Base-by-base conservation (phyloP, 2,113 vertebrate species). In the Rhinogobius similis region DNA sequence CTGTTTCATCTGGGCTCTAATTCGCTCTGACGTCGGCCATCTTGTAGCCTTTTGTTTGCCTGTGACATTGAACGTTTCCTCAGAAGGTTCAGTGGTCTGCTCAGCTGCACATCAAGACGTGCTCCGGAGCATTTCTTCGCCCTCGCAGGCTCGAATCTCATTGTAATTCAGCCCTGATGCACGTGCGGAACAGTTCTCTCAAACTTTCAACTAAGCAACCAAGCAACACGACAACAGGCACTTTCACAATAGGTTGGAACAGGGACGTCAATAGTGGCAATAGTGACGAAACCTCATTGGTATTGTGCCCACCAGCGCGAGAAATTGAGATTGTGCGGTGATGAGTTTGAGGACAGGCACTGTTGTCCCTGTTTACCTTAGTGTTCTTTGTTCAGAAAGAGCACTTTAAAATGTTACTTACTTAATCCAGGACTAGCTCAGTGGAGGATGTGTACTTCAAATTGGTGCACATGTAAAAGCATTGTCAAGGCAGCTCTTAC, bases 271-370 rank as follows among this genome's bases (percentile, higher is more conserved):
- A 71, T 68, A 44, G n/a, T 73, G 62, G 71, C 61, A 61, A 44
- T 62, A 78, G 67, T 67, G 81, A 73, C 76, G 80, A 72, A 81
- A 87, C 66, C 79, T n/a, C 32, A 62, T 56, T 83, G 63, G 70
- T 68, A 77, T 83, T 75, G 70, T 69, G 68, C 68, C 78, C 75
- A 86, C 59, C 63, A 68, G 86, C 70, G 83, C 82, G 21, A 67
- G 67, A 81, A 84, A 87, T 82, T 86, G 78, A 86, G 79, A 78
- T 84, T 88, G 77, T 79, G 76, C 70, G 76, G 81, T 50, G 46
- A 83, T 20, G 41, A 82, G 73, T 77, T 62, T 64, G 70, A 82
- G 83, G 66, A 39, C 64, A 83, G 72, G 52, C 46, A 23, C 27
- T 53, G 65, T 72, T 73, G 48, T 76, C 72, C 65, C 39, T 78